Conservation (phyloP, 2,888 invertebrate species). For the Cheilosia vernalis region DNA sequence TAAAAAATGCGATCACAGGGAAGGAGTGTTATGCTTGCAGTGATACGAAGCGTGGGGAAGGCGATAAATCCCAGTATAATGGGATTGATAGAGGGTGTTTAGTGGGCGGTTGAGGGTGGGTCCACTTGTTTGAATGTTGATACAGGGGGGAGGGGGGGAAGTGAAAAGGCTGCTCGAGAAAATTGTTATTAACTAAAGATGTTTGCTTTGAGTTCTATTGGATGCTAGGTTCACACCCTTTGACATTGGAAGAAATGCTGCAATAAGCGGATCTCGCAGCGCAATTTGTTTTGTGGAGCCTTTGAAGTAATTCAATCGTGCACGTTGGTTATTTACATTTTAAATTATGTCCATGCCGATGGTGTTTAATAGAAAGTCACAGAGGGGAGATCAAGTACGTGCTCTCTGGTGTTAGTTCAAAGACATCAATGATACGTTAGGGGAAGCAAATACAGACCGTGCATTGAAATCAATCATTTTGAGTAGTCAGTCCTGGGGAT, state of each 20-base stretch:
- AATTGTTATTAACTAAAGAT: constrained; percentile 50
- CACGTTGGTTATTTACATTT: constrained; percentile 1
- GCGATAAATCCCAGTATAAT: constrained; percentile 40
- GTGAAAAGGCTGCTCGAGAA: constrained; percentile 12
- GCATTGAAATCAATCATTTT: no score
- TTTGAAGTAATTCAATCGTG: neutral
- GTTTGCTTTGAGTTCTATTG: constrained; percentile 4
- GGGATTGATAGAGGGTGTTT: constrained; percentile 41
- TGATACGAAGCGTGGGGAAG: neutral
- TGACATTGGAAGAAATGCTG: neutral
- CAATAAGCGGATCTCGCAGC: neutral
- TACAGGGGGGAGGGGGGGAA: neutral
- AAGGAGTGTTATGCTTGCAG: neutral
- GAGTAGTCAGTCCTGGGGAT: no score
- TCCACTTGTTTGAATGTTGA: constrained; percentile 1
- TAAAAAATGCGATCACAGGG: neutral
- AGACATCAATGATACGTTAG: no score
- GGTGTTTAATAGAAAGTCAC: neutral
- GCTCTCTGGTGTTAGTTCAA: no score
- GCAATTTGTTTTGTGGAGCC: neutral
- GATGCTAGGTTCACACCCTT: constrained; percentile 5
- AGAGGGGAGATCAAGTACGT: neutral
- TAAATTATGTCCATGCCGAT: neutral
- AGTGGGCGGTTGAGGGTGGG: neutral
- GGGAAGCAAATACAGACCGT: no score